phyloP scores from a whole-genome alignment of 1,140 invertebrate species.

The Ptiloglossa arizonensis region DNA sequence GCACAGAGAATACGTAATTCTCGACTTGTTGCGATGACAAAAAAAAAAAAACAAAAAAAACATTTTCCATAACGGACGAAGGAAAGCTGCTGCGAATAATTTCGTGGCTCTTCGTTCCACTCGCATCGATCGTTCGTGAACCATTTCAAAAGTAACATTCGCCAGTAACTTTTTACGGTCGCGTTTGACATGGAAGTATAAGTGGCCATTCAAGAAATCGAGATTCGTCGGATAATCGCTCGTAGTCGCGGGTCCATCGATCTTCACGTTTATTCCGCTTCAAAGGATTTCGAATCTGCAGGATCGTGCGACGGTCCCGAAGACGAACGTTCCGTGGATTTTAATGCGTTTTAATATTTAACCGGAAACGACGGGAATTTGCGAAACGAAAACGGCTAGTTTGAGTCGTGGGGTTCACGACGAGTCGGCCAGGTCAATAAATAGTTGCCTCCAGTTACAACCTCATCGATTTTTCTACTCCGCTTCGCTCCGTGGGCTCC shows the following conservation, averaged over 20 bases:
- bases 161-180: no score
- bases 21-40: no score
- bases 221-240: neutral
- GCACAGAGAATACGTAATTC: no score
- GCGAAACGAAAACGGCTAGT: conserved; percentile 17
- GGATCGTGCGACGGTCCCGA: neutral
- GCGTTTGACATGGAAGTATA: neutral
- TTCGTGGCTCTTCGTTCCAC: no score
- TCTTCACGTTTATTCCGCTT: neutral
- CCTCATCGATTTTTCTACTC: conserved; percentile 34
- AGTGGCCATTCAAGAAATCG: neutral
- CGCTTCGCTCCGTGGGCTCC: conserved; percentile 1
- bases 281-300: neutral
- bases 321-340: neutral
- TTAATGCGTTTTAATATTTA: conserved; percentile 21
- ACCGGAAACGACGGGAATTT: neutral
- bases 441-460: conserved; percentile 29
- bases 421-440: conserved; percentile 12
- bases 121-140: no score
- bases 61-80: no score
- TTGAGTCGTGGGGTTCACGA: neutral
- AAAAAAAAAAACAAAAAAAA: no score
- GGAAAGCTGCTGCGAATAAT: no score
- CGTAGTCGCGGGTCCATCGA: neutral
- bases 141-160: no score